A percentile compares a stretch with the other conserved stretches of the same genome.
Conservation (phyloP, 1,140 invertebrate species). For the Latrodectus geometricus region DNA sequence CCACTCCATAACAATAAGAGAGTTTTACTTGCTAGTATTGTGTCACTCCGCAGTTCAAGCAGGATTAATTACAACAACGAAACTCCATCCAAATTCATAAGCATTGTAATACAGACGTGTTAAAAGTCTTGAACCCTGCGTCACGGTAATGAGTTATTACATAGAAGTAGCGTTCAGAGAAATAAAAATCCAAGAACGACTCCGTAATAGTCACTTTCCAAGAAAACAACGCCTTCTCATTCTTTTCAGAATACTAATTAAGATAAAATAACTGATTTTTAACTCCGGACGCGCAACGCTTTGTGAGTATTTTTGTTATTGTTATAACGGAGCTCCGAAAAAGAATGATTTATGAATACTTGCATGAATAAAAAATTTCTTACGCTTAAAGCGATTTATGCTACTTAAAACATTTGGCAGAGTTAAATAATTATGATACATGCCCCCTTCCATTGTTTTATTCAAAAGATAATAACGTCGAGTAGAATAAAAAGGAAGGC, state of each 20-base stretch:
- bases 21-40: background rate
- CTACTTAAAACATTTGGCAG: background rate
- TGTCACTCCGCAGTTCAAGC: constrained; percentile 5
- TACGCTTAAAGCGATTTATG: background rate
- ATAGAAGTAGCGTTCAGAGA: background rate
- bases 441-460: background rate
- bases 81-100: background rate
- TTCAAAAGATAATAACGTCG: background rate
- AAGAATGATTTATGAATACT: constrained; percentile 23
- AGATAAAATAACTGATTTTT: constrained; percentile 38
- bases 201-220: background rate
- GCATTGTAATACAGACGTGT: constrained; percentile 17
- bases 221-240: background rate
- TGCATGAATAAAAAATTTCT: background rate
- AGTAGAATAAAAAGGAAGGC: background rate
- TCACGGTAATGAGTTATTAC: constrained; percentile 6
- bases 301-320: background rate
- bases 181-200: constrained; percentile 13
- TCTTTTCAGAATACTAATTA: constrained; percentile 12
- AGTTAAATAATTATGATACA: background rate
- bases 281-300: background rate
- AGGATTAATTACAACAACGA: constrained; percentile 43
- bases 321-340: background rate
- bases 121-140: background rate
- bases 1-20: constrained; percentile 27